phyloP scores from a whole-genome alignment of 1,140 invertebrate genomes.

The Luehdorfia chinensis region DNA sequence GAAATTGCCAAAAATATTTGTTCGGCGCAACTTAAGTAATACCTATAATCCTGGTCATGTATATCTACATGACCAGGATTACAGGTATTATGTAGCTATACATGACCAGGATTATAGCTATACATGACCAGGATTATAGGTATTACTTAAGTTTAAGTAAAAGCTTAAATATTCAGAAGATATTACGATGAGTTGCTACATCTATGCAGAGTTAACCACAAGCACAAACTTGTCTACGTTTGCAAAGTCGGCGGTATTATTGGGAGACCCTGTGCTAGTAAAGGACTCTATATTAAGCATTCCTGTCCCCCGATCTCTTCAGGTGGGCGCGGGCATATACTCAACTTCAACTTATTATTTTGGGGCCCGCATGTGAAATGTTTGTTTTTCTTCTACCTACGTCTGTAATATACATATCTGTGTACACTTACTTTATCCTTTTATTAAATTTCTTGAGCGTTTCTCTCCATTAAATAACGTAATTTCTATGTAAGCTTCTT shows the following conservation, averaged over 20 bases:
- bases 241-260: constrained; percentile 61
- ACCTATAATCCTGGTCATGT: too few species aligned
- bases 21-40: too few species aligned
- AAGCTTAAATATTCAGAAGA: too few species aligned
- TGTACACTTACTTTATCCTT: constrained; percentile 55
- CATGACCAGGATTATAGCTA: too few species aligned
- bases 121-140: too few species aligned
- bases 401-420: constrained; percentile 50
- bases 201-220: constrained; percentile 43
- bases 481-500: constrained; percentile 26
- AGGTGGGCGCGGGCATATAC: constrained; percentile 62
- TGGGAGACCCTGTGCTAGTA: constrained; percentile 59
- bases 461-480: constrained; percentile 33
- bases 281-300: constrained; percentile 74
- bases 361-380: constrained; percentile 47
- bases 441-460: constrained; percentile 51
- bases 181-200: too few species aligned
- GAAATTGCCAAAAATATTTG: too few species aligned
- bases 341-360: constrained; percentile 71
- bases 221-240: constrained; percentile 47
- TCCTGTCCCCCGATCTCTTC: constrained; percentile 66
- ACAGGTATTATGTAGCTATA: too few species aligned
- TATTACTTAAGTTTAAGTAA: too few species aligned
- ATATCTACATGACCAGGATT: too few species aligned
- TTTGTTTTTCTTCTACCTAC: constrained; percentile 61